phyloP scores from a whole-genome alignment of 2,113 vertebrate species.

The Alethe diademata region DNA sequence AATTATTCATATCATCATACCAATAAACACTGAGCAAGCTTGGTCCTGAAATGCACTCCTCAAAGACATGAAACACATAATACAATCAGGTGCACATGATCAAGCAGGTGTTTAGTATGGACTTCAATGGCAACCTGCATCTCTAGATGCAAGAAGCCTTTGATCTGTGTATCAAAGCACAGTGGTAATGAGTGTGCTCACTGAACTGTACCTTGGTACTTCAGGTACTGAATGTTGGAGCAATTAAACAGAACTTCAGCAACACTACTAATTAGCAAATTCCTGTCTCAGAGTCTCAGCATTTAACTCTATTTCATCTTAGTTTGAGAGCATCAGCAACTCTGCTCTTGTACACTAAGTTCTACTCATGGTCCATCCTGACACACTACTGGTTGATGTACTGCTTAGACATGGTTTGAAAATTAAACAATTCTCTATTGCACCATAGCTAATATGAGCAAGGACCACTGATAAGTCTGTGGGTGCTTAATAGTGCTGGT shows the following conservation, averaged over 20 bases:
- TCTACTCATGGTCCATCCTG: not conserved
- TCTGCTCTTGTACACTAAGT: not conserved
- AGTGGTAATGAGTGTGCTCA: not conserved
- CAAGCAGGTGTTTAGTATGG: not conserved
- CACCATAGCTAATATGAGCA: not conserved
- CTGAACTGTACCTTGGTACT: not conserved
- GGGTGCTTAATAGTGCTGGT: not conserved
- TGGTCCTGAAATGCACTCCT: not conserved
- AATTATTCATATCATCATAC: not conserved
- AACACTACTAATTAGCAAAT: not conserved
- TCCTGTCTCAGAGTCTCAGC: not conserved
- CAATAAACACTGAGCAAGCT: not conserved
- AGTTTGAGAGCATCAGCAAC: not conserved
- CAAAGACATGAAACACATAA: not conserved
- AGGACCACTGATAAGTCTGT: not conserved
- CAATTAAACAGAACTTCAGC: not conserved
- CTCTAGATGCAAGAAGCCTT: not conserved
- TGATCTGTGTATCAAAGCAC: constrained; percentile 31
- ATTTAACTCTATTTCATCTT: not conserved
- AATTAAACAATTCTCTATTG: not conserved
- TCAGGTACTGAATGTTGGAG: not conserved
- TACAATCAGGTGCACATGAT: not conserved
- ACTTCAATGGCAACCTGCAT: not conserved
- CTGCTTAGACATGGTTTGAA: not conserved
- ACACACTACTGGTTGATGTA: not conserved